Percentiles rank a stretch among this genome's conserved stretches.
These are phyloP conservation scores for Cotesia typhae DNA, from an alignment of 1,140 invertebrate species.

Conservation along the genomic window DNA sequence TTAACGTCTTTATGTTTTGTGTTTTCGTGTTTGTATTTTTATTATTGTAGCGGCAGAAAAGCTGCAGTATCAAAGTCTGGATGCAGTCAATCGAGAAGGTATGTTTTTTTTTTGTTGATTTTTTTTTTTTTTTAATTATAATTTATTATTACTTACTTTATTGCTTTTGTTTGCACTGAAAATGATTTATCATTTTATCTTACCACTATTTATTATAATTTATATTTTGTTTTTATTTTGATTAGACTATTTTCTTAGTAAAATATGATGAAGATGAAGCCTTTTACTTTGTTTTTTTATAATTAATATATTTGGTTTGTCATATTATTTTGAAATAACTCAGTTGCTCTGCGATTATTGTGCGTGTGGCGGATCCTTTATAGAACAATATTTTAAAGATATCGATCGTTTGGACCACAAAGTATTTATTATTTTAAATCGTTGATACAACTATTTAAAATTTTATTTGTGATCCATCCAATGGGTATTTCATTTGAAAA, in stretches of 20 bases:
- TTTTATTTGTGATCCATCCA: too few relatives aligned
- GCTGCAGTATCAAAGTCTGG: slow-evolving; percentile 72
- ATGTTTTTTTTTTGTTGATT: slow-evolving; percentile 54
- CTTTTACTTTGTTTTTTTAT: slow-evolving; percentile 8
- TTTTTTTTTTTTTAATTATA: slow-evolving; percentile 14
- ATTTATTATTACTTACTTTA: not conserved
- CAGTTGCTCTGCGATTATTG: slow-evolving; percentile 65
- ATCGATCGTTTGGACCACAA: slow-evolving; percentile 54
- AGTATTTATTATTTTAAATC: not conserved
- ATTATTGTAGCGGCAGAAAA: slow-evolving; percentile 68
- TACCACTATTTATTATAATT: slow-evolving; percentile 6
- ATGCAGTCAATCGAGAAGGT: slow-evolving; percentile 72
- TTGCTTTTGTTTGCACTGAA: slow-evolving; percentile 1
- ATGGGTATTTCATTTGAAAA: too few relatives aligned
- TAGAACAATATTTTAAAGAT: slow-evolving; percentile 46
- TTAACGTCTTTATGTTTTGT: slow-evolving; percentile 36
- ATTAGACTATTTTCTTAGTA: not conserved
- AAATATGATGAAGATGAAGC: not conserved
- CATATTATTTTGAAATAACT: slow-evolving; percentile 63
- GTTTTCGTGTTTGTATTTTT: slow-evolving; percentile 58
- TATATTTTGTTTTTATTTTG: slow-evolving; percentile 23
- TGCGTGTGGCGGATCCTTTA: slow-evolving; percentile 64
- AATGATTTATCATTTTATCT: slow-evolving; percentile 2
- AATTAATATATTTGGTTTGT: not conserved
- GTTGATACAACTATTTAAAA: too few relatives aligned